phyloP scores from a whole-genome alignment of 2,888 invertebrate genomes.

The Lithophane semibrunnea region DNA sequence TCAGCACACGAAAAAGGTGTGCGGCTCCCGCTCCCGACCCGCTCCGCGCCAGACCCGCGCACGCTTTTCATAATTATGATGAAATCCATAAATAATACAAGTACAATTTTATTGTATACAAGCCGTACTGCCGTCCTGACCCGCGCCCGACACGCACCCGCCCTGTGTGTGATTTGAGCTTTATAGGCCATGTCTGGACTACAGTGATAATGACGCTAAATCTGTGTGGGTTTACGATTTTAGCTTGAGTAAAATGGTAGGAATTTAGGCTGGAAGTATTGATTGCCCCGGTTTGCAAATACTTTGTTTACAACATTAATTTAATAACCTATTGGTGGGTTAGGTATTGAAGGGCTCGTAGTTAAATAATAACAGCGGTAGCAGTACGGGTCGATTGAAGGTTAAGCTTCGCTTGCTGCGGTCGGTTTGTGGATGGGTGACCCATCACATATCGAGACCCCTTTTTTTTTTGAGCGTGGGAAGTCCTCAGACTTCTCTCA shows the following conservation, averaged over 20 bases:
- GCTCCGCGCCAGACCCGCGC: too few species aligned
- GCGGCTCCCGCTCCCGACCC: too few species aligned
- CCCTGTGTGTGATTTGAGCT: too few species aligned
- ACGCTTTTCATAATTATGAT: too few species aligned
- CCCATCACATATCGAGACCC: neutral
- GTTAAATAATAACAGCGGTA: neutral
- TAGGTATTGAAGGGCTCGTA: neutral
- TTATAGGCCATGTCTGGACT: constrained; percentile 24
- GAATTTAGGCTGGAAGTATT: constrained; percentile 2
- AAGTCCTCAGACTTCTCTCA: too few species aligned
- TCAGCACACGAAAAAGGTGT: too few species aligned
- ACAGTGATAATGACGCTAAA: constrained; percentile 18
- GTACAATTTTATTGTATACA: too few species aligned
- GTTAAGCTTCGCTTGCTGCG: neutral
- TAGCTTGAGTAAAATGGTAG: constrained; percentile 1
- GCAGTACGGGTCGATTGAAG: neutral
- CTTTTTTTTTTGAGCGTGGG: too few species aligned
- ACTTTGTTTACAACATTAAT: neutral
- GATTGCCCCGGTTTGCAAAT: constrained; percentile 12
- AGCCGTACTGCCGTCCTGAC: too few species aligned
- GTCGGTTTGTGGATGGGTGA: neutral
- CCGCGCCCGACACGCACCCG: too few species aligned
- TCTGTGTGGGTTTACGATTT: constrained; percentile 13
- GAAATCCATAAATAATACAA: too few species aligned
- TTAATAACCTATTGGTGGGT: too few species aligned